A percentile compares a stretch with the other conserved stretches of the same genome.
These are phyloP conservation scores for Uropetala carovei DNA, from an alignment of 2,888 invertebrate species.

Conservation along the genomic window DNA sequence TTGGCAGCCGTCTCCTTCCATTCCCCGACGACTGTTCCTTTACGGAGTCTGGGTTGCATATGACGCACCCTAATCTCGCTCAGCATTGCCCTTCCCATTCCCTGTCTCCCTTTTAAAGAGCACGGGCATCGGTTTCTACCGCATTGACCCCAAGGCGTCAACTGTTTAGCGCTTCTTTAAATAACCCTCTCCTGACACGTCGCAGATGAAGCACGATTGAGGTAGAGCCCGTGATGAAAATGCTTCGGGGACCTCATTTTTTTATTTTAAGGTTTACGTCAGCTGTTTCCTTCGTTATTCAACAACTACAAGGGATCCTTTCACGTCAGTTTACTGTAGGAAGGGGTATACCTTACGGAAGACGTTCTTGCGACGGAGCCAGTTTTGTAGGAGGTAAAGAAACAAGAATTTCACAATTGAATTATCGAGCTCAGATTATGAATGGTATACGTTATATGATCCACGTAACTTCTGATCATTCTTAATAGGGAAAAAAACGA, in stretches of 20 bases:
- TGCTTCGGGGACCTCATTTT: not conserved
- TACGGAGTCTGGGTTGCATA: constrained; percentile 1
- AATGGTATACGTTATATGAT: too few relatives aligned
- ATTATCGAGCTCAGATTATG: too few relatives aligned
- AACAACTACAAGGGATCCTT: too few relatives aligned
- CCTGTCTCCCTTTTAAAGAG: not conserved
- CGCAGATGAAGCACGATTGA: not conserved
- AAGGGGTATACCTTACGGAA: too few relatives aligned
- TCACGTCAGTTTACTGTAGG: too few relatives aligned
- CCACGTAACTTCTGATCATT: too few relatives aligned
- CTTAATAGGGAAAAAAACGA: too few relatives aligned
- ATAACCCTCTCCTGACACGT: not conserved
- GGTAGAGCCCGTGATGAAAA: not conserved
- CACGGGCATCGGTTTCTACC: not conserved
- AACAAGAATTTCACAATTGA: too few relatives aligned
- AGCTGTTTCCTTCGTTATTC: too few relatives aligned
- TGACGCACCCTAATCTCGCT: not conserved
- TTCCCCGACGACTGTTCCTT: not conserved
- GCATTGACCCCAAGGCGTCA: constrained; percentile 6
- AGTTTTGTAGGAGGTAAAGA: too few relatives aligned
- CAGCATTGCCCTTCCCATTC: not conserved
- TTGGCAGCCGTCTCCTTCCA: constrained; percentile 13
- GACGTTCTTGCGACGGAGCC: too few relatives aligned
- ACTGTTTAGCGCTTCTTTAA: constrained; percentile 23
- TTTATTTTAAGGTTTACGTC: not conserved